Base-by-base conservation (phyloP, 2,797 vertebrate genomes). In the Poeciliopsis turneri region DNA sequence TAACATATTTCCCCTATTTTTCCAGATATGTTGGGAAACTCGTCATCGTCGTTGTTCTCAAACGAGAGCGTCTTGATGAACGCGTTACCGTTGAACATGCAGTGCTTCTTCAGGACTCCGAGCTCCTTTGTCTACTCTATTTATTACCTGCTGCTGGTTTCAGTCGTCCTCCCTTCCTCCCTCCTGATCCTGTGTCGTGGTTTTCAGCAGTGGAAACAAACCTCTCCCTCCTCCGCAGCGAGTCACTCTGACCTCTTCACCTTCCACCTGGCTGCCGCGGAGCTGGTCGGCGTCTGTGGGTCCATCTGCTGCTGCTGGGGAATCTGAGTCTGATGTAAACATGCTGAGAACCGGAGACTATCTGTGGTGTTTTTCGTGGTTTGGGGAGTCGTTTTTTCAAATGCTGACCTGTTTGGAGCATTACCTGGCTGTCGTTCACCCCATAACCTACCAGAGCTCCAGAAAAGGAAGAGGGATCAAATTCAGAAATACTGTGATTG, bases 181-280 rank as follows among this genome's bases (percentile, higher is more conserved):
- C 0, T 49, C 66, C 0, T 72, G 3, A 15, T 92, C 75, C 1
- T 90, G 49, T 36, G 13, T 7, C 25, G 77, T 3, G 87, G 85
- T 12, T 2, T 78, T 0, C 61, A 46, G 1, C 76, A 64, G 5
- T 59, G 82, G 74, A n/a, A 23, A 30, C 30, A 8, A n/a, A 51
- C 20, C 2, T 5, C 11, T 6, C 59, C 70, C 0, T 2, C 15
- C 2, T 18, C 66, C 11, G 8, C 5, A 2, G 12, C 33, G 1
- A 87, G 75, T 2, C 72, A 83, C 76, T 41, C 68, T 25, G 76
- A 78, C 25, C 0, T 85, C 1, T 64, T 90, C 77, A 85, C 85
- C 55, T 90, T 76, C 75, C 71, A 90, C 80, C 43, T 77, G 77
- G 46, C 78, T 0, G 6, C 4, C 46, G 51, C 82, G 36, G 82